Evolutionary conservation across 1,140 invertebrate species (phyloP).

Genomic region (Penaeus indicus): DNA sequence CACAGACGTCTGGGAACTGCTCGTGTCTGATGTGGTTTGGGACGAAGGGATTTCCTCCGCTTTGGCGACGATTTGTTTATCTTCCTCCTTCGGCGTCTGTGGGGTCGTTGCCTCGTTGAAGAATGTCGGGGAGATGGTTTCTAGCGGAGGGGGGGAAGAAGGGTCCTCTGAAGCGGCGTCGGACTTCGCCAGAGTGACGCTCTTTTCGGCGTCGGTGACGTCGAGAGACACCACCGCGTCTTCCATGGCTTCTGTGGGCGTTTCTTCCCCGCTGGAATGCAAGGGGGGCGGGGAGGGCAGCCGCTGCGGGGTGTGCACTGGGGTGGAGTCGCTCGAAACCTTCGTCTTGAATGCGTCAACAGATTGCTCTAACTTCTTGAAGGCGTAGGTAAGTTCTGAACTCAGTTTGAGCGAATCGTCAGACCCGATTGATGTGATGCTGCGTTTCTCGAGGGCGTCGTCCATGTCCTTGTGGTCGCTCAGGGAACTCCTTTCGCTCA

Average conservation of each 20-base stretch:
- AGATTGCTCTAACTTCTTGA: constrained; percentile 46
- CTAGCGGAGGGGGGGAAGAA: too few species aligned
- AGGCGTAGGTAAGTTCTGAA: constrained; percentile 51
- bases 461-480: constrained; percentile 38
- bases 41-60: too few species aligned
- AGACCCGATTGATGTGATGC: constrained; percentile 41
- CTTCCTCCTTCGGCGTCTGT: too few species aligned
- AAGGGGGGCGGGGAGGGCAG: constrained; percentile 34
- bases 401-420: constrained; percentile 48
- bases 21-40: too few species aligned
- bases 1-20: too few species aligned
- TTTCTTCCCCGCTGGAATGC: constrained; percentile 43
- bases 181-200: too few species aligned
- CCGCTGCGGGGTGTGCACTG: constrained; percentile 33
- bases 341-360: constrained; percentile 50
- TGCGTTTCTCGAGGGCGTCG: constrained; percentile 35
- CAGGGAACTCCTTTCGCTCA: constrained; percentile 31
- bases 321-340: constrained; percentile 26
- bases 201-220: neutral
- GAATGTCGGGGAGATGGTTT: too few species aligned
- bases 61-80: too few species aligned
- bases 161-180: too few species aligned
- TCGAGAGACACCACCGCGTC: neutral
- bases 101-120: too few species aligned
- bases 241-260: constrained; percentile 10